Base-by-base conservation (phyloP, 2,888 invertebrate genomes). In the Macaria notata region DNA sequence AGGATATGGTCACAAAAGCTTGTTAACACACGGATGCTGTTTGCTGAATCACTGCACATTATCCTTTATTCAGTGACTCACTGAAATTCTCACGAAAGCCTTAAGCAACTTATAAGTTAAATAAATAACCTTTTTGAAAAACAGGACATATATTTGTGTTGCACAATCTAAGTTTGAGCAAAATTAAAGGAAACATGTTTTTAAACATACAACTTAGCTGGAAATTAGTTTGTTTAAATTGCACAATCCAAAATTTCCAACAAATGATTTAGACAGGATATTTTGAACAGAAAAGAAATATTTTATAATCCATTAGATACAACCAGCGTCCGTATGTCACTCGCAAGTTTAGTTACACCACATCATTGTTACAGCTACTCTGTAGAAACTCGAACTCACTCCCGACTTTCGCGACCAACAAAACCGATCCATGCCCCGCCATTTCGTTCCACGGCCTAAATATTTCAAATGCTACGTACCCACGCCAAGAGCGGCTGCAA, bases 401-500 rank as follows among this genome's bases (percentile, higher is more conserved):
- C 80, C 78, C 70, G 70, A 69, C 76, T 81, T 79, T 84, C 78
- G 73, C 75, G 73, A 75, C 71, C 68, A 61, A 68, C 70, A 72
- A 70, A 65, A 72, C 74, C 65, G 65, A 73, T 73, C 66, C 67
- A 71, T 66, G 69, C 65, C 64, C 68, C 56, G 61, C 72, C 79
- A 78, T 77, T 72, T 71, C 51, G 59, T 52, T 59, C 78, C 81
- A 80, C 86, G 76, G 85, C 84, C 80, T 84, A 86, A 86, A 88
- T 87, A 86, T 76, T 83, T 85, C 67, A 84, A 86, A 84, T 83
- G 75, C 75, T 94, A 94, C 94, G 92, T 94, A 94, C 94, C 94
- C 92, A 93, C 93, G 93, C 94, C 93, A 88, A 94, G 92, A 92
- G 93, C 93, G 86, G 93, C 92, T 84, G 93, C 93, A 86, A 94